Base-by-base conservation (phyloP, 1,140 invertebrate genomes). In the Anadara kagoshimensis region DNA sequence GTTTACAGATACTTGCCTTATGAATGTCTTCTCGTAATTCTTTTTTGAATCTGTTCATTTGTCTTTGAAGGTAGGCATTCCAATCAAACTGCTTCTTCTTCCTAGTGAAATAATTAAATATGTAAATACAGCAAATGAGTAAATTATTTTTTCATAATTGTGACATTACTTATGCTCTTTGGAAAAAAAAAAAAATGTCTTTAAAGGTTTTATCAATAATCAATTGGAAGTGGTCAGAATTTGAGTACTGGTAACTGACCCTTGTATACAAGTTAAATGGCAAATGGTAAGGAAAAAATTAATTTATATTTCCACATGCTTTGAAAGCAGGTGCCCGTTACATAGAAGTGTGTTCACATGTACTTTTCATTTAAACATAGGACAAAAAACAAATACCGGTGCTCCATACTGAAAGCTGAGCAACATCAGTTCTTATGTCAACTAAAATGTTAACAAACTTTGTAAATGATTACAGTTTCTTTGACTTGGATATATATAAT, bases 21-120 rank as follows among this genome's bases (percentile, higher is more conserved):
- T 98, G 96, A 78, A 96, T 89, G 63, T 93, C 91, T 29, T 95
- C 83, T 88, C 96, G 94, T 83, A 93, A 91, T 81, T 94, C 93
- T 88, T 94, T 94, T 78, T 93, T 92, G 49, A 92, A 91, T 69
- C 93, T 90, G 83, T 96, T 96, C 26, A 97, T 90, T 82, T 92
- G 91, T 80, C 93, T 90, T 85, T 93, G 93, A 62, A 96, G 87
- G 54, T 93, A 91, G 81, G 93, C 92, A 82, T 94, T 92, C 64
- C 95, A 84, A 87, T 94, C 93, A 80, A 92, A 89, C 65, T 90
- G 89, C 86, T 94, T 94, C 82, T 93, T 92, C 78, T 92, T 92
- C 79, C 85, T 80, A 57, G 41, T 73, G 76, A 56, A 59, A 61
- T 56, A 53, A 45, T 47, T 0, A 41, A 36, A 20, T 26, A 12